Evolutionary conservation across 2,888 invertebrate species (phyloP).

Genomic region (Dasypolia templi): DNA sequence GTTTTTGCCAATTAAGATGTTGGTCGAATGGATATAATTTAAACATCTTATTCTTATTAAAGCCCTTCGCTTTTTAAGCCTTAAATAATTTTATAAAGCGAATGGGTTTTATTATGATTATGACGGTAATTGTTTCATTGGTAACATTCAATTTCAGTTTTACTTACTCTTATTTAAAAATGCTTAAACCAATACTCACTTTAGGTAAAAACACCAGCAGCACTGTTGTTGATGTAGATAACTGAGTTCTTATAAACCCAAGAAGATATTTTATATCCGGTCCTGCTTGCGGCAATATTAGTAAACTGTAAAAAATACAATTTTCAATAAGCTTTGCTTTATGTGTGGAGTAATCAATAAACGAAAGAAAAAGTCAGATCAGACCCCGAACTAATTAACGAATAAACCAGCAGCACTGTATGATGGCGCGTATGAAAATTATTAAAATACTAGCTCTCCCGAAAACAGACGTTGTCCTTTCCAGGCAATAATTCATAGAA

Average conservation of each 20-base stretch:
- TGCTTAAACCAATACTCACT: slow-evolving; percentile 74
- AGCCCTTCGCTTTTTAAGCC: no score
- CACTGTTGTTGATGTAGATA: slow-evolving; percentile 97
- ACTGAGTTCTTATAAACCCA: slow-evolving; percentile 97
- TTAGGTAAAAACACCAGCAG: slow-evolving; percentile 96
- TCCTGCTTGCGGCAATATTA: slow-evolving; percentile 96
- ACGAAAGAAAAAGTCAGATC: not conserved
- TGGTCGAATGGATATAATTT: no score
- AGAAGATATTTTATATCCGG: slow-evolving; percentile 98
- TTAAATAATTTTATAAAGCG: no score
- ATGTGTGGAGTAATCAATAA: not conserved
- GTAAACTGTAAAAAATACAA: slow-evolving; percentile 91
- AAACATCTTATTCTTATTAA: no score
- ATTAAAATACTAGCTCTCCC: not conserved
- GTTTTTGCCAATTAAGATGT: no score
- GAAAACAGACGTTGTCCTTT: no score
- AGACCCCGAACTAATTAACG: not conserved
- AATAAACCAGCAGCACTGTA: not conserved
- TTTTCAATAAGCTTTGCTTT: not conserved
- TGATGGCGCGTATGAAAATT: no score
- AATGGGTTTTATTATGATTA: no score
- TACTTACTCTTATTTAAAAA: not conserved
- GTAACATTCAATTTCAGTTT: not conserved
- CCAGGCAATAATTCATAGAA: no score
- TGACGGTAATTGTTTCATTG: not conserved